Conservation (phyloP, 2,888 invertebrate species). For the Mesorhabditis spiculigera region DNA sequence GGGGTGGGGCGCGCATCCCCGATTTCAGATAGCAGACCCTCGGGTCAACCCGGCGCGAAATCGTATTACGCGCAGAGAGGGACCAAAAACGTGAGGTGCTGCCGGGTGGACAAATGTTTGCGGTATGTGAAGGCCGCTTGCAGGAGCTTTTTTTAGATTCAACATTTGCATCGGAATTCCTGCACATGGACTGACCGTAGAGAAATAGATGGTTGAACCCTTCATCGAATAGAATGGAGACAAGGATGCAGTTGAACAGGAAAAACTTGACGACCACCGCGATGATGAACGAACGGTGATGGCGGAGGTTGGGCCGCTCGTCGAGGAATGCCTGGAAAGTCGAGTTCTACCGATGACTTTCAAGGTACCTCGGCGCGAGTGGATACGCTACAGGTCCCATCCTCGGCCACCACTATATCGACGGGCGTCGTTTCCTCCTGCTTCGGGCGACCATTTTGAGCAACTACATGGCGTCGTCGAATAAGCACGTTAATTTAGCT, state of each 20-base stretch:
- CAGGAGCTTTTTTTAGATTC: no score
- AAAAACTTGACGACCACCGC: background rate
- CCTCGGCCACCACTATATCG: background rate
- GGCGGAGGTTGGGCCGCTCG: background rate
- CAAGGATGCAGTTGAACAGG: slow-evolving; percentile 4
- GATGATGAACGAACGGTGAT: background rate
- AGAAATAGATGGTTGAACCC: slow-evolving; percentile 3
- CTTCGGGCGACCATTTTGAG: background rate
- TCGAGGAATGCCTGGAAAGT: background rate
- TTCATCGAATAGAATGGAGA: background rate
- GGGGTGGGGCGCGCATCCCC: no score
- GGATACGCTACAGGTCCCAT: background rate
- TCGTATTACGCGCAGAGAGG: background rate
- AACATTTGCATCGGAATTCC: no score
- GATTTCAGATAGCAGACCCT: no score
- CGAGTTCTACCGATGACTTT: background rate
- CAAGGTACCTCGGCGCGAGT: background rate
- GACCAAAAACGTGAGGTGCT: background rate
- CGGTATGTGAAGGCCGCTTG: background rate
- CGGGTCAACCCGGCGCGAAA: background rate
- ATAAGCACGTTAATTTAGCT: background rate
- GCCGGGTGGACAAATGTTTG: background rate
- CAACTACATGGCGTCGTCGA: background rate
- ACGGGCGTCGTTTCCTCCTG: background rate
- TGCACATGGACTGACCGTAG: background rate